These are phyloP conservation scores for Sminthopsis crassicaudata DNA, from an alignment of 2,113 vertebrate species.

Conservation along the genomic window DNA sequence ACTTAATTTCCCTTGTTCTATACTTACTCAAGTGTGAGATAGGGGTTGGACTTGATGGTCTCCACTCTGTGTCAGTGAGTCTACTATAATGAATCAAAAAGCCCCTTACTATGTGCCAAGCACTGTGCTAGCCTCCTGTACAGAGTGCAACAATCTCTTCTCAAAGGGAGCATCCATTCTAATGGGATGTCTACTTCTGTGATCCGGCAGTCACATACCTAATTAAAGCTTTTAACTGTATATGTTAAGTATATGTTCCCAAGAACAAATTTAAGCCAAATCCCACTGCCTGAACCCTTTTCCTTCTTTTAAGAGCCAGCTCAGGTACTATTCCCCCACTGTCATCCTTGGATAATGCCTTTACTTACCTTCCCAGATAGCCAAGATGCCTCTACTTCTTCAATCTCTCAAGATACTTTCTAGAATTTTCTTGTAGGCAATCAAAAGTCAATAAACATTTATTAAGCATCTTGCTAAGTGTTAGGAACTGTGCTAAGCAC, in stretches of 20 bases:
- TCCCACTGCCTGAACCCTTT: background rate
- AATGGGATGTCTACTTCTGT: background rate
- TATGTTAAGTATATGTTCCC: constrained; percentile 57
- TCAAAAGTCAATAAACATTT: background rate
- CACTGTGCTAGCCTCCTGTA: background rate
- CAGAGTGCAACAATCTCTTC: background rate
- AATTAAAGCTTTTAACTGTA: constrained; percentile 68
- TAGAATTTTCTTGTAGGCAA: background rate
- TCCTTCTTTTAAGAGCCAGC: background rate
- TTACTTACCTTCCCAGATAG: background rate
- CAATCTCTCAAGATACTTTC: background rate
- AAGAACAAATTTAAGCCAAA: background rate
- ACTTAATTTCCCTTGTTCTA: background rate
- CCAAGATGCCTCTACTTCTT: background rate
- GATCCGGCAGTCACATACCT: constrained; percentile 38
- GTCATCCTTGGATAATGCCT: background rate
- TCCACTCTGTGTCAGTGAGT: too few relatives aligned
- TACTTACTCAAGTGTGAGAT: background rate
- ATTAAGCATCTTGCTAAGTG: background rate
- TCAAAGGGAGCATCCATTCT: background rate
- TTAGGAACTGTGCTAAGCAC: background rate
- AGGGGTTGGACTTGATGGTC: background rate
- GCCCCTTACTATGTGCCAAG: background rate
- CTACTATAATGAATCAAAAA: too few relatives aligned
- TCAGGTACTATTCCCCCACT: background rate